Evolutionary conservation across 2,888 invertebrate species (phyloP).

Genomic region (Liopterus haemorrhoidalis): DNA sequence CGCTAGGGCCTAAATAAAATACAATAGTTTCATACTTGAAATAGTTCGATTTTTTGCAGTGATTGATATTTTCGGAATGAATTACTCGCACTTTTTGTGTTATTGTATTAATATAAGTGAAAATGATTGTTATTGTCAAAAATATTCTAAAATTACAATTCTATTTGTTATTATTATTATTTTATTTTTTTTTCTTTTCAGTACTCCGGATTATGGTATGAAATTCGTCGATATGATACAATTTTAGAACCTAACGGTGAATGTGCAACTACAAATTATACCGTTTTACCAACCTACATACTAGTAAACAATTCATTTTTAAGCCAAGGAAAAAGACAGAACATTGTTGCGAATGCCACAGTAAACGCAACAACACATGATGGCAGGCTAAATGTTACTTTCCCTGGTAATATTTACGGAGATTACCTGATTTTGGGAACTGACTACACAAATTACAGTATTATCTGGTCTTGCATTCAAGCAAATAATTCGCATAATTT

Average conservation of each 20-base stretch:
- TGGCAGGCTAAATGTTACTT: conserved; percentile 9
- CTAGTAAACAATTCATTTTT: conserved; percentile 12
- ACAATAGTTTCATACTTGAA: too few species aligned
- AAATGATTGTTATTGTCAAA: too few species aligned
- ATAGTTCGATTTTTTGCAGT: too few species aligned
- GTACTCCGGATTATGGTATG: conserved; percentile 25
- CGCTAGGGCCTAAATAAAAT: too few species aligned
- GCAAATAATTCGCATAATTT: neutral
- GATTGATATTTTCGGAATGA: too few species aligned
- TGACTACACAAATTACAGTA: conserved; percentile 21
- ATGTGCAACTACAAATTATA: conserved; percentile 13
- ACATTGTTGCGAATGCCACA: neutral
- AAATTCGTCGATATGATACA: conserved; percentile 20
- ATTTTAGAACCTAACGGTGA: conserved; percentile 8
- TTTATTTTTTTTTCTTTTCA: conserved; percentile 7
- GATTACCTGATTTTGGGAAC: conserved; percentile 18
- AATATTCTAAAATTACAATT: too few species aligned
- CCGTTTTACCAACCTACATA: neutral
- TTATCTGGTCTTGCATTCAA: conserved; percentile 23
- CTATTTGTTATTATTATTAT: too few species aligned
- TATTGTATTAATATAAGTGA: too few species aligned
- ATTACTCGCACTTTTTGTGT: too few species aligned
- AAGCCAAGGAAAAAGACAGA: neutral
- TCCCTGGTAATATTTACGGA: neutral
- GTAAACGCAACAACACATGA: conserved; percentile 6